A percentile compares a stretch with the other conserved stretches of the same genome.
These are phyloP conservation scores for Ondatra zibethicus DNA, from an alignment of 2,113 vertebrate genomes.

Conservation along the genomic window DNA sequence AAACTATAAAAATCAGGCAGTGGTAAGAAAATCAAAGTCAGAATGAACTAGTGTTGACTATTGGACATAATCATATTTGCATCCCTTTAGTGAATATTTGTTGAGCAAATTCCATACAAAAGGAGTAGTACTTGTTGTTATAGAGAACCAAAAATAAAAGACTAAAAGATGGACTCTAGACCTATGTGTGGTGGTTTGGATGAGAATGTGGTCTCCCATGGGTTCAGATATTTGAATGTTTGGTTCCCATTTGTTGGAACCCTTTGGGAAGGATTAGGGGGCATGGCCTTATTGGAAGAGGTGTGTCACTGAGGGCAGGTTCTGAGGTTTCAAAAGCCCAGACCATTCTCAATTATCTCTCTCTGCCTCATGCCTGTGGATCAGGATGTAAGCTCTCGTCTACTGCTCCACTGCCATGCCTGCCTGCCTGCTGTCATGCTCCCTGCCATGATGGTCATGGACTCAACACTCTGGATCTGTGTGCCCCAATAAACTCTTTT, in stretches of 20 bases:
- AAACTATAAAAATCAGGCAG: slow-evolving; percentile 26
- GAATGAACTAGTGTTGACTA: background rate
- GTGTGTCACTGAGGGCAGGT: background rate
- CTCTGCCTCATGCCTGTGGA: background rate
- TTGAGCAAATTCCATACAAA: slow-evolving; percentile 1
- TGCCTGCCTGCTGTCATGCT: background rate
- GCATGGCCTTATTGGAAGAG: background rate
- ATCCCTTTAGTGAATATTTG: slow-evolving; percentile 39
- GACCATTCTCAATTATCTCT: background rate
- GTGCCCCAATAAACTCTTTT: background rate
- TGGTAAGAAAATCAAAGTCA: slow-evolving; percentile 7
- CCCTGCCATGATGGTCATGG: background rate
- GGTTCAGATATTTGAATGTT: background rate
- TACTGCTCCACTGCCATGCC: too few species aligned
- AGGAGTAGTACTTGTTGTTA: background rate
- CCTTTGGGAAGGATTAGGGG: background rate
- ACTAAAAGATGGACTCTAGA: background rate
- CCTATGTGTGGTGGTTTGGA: background rate
- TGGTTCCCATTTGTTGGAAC: background rate
- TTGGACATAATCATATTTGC: background rate
- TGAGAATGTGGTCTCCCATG: background rate
- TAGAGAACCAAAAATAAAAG: background rate
- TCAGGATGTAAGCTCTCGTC: background rate
- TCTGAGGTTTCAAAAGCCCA: background rate
- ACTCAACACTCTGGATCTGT: background rate